Percentiles rank a stretch among this genome's conserved stretches.
These are phyloP conservation scores for Melipona bicolor DNA, from an alignment of 2,888 invertebrate species.

Conservation along the genomic window DNA sequence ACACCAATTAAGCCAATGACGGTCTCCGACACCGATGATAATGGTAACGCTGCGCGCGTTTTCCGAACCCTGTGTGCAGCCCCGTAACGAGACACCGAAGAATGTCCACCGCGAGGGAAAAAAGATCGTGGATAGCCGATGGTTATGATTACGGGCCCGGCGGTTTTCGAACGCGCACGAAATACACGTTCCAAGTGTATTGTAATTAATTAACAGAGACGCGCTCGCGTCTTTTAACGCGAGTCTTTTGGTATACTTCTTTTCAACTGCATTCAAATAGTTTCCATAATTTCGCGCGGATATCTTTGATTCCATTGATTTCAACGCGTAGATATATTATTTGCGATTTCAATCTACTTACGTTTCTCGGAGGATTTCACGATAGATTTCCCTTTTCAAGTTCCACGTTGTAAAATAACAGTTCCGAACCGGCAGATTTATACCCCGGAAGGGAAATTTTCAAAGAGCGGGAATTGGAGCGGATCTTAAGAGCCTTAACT, in stretches of 20 bases:
- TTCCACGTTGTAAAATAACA: background rate
- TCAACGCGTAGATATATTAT: too few relatives aligned
- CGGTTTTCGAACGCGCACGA: too few relatives aligned
- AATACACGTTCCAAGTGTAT: too few relatives aligned
- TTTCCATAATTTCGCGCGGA: too few relatives aligned
- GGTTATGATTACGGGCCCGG: background rate
- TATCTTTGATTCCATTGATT: too few relatives aligned
- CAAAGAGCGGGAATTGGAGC: background rate
- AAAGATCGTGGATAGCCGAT: background rate
- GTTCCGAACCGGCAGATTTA: background rate
- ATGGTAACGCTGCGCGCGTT: constrained; percentile 73
- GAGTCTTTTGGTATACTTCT: too few relatives aligned
- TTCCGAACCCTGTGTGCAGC: constrained; percentile 29
- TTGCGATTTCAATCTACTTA: too few relatives aligned
- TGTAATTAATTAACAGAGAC: too few relatives aligned
- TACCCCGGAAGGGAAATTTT: background rate
- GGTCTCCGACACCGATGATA: constrained; percentile 76
- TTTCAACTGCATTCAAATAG: too few relatives aligned
- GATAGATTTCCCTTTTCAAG: background rate
- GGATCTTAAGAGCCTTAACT: background rate
- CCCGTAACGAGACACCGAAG: constrained; percentile 40
- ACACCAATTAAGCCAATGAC: constrained; percentile 80
- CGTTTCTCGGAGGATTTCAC: background rate
- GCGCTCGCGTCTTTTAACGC: too few relatives aligned
- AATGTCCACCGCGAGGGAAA: background rate